A percentile compares a stretch with the other conserved stretches of the same genome.
These are phyloP conservation scores for Nasonia longicornis DNA, from an alignment of 1,140 invertebrate species.

Conservation along the genomic window DNA sequence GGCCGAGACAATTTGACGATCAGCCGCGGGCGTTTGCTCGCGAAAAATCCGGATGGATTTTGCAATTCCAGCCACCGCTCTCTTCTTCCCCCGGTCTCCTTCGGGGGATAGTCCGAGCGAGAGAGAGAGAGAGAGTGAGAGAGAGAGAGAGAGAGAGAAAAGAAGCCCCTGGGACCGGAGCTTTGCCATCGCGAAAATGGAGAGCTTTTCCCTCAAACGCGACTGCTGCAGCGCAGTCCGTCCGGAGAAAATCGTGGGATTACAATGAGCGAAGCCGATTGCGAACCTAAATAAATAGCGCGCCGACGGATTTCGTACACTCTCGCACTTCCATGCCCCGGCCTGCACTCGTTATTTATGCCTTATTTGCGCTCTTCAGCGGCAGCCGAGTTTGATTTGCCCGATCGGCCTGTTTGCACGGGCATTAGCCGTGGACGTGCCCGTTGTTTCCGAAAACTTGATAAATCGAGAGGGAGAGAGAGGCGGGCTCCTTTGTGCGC, in stretches of 20 bases:
- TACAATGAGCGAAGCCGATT: slow-evolving; percentile 38
- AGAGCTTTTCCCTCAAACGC: slow-evolving; percentile 43
- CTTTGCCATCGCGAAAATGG: slow-evolving; percentile 23
- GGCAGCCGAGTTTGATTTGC: slow-evolving; percentile 30
- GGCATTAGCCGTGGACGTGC: slow-evolving; percentile 1
- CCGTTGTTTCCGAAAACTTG: background rate
- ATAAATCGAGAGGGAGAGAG: background rate
- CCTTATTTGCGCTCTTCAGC: slow-evolving; percentile 33
- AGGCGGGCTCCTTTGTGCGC: background rate
- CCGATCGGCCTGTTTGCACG: slow-evolving; percentile 19
- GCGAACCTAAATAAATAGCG: slow-evolving; percentile 42
- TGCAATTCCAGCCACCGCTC: slow-evolving; percentile 30
- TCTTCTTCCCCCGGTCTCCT: background rate
- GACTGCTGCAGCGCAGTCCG: slow-evolving; percentile 43
- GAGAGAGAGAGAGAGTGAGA: slow-evolving; percentile 26
- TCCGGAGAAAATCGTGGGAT: slow-evolving; percentile 33
- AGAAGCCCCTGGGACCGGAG: slow-evolving; percentile 48
- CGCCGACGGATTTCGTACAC: slow-evolving; percentile 41
- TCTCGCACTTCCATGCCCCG: slow-evolving; percentile 42
- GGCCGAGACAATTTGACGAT: slow-evolving; percentile 37
- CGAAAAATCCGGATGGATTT: slow-evolving; percentile 40
- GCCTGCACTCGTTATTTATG: slow-evolving; percentile 28
- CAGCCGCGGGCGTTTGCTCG: slow-evolving; percentile 34
- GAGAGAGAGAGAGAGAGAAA: slow-evolving; percentile 34
- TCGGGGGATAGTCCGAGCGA: background rate